phyloP scores from a whole-genome alignment of 2,888 invertebrate genomes.

The Pachymerium ferrugineum region DNA sequence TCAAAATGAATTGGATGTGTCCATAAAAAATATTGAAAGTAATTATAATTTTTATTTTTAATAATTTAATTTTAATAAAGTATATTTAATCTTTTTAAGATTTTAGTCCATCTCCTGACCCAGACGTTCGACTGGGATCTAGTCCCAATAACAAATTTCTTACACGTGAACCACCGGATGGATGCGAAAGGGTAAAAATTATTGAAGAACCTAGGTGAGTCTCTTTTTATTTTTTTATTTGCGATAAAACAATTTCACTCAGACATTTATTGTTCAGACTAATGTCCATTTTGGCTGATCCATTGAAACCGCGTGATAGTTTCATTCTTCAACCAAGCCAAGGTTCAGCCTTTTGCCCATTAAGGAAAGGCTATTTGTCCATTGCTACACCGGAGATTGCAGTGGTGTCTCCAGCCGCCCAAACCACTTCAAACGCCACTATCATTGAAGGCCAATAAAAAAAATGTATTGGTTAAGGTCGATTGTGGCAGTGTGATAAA shows the following conservation, averaged over 20 bases:
- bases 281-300: conserved; percentile 39
- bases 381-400: conserved; percentile 10
- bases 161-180: conserved; percentile 81
- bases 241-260: background rate
- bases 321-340: conserved; percentile 73
- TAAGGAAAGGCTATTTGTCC: conserved; percentile 32
- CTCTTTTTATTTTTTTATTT: background rate
- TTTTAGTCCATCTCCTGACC: conserved; percentile 38
- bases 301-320: conserved; percentile 60
- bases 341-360: conserved; percentile 73
- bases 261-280: conserved; percentile 8
- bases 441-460: conserved; percentile 30
- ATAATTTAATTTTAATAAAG: background rate
- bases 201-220: conserved; percentile 56
- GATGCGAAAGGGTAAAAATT: conserved; percentile 73
- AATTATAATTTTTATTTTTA: background rate
- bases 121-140: conserved; percentile 54
- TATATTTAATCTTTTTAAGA: conserved; percentile 27
- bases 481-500: background rate
- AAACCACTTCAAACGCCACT: background rate
- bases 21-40: background rate
- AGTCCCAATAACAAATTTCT: conserved; percentile 79
- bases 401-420: background rate
- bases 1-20: conserved; percentile 45
- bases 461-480: background rate